A percentile compares a stretch with the other conserved stretches of the same genome.
These are phyloP conservation scores for Leucophenga varia DNA, from an alignment of 1,140 invertebrate genomes.

Conservation along the genomic window DNA sequence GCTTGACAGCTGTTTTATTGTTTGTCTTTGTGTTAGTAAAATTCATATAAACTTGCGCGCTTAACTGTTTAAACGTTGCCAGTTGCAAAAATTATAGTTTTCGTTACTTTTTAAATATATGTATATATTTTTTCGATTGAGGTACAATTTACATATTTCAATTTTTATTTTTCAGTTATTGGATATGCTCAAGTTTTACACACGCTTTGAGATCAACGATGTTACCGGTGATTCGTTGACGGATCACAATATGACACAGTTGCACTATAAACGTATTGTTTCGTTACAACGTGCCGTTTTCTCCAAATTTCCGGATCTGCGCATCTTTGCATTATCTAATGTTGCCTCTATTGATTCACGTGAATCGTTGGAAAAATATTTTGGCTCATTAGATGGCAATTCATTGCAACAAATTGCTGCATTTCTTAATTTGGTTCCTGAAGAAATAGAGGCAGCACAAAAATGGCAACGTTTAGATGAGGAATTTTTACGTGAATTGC, in stretches of 20 bases:
- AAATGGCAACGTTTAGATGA: constrained; percentile 76
- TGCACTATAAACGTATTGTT: constrained; percentile 90
- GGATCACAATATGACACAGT: constrained; percentile 88
- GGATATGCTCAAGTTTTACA: constrained; percentile 96
- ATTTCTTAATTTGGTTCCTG: constrained; percentile 83
- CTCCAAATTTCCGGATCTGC: constrained; percentile 84
- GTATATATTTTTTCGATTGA: too few relatives aligned
- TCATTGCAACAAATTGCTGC: constrained; percentile 82
- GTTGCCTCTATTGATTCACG: constrained; percentile 92
- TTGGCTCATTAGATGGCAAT: constrained; percentile 71
- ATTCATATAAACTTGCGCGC: too few relatives aligned
- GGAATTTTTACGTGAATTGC: constrained; percentile 80
- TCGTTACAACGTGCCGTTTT: constrained; percentile 92
- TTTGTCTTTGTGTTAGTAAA: too few relatives aligned
- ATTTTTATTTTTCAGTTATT: constrained; percentile 71
- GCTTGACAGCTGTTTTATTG: too few relatives aligned
- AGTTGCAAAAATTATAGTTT: too few relatives aligned
- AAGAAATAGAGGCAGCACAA: constrained; percentile 66
- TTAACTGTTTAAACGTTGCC: too few relatives aligned
- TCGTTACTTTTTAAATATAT: too few relatives aligned
- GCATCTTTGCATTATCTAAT: constrained; percentile 87
- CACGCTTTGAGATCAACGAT: constrained; percentile 97
- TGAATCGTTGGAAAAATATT: constrained; percentile 82
- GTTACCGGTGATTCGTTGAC: constrained; percentile 92
- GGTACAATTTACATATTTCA: constrained; percentile 1